Evolutionary conservation across 2,797 vertebrate species (phyloP).

Genomic region (Pseudochaenichthys georgianus): DNA sequence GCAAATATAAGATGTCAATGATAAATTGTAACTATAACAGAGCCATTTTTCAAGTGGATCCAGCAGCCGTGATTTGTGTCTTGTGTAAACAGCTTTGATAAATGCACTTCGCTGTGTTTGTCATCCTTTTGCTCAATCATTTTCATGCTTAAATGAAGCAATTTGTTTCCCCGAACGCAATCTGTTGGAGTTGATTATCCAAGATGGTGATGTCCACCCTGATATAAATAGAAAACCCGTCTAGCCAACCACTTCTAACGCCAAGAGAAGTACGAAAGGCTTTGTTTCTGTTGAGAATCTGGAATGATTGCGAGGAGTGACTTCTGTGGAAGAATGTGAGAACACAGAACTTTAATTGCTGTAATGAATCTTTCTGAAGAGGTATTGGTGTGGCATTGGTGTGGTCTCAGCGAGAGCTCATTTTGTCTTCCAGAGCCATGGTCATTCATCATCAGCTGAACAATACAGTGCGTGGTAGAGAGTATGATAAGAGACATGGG

Average conservation of each 20-base stretch:
- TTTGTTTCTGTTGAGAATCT: conserved; percentile 54
- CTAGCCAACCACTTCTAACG: conserved; percentile 65
- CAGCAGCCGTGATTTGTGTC: conserved; percentile 76
- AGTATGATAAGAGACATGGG: conserved; percentile 68
- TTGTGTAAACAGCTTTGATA: conserved; percentile 85
- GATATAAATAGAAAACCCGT: conserved; percentile 81
- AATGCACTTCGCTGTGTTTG: conserved; percentile 82
- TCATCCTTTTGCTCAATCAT: conserved; percentile 86
- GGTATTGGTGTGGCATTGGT: conserved; percentile 77
- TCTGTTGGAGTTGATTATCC: conserved; percentile 86
- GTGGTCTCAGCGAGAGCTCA: conserved; percentile 75
- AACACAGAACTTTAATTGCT: conserved; percentile 83
- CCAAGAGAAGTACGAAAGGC: conserved; percentile 40
- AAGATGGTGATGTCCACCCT: conserved; percentile 83
- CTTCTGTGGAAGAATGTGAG: conserved; percentile 69
- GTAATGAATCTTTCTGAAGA: conserved; percentile 86
- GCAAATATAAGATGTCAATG: conserved; percentile 75
- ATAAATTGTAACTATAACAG: conserved; percentile 78
- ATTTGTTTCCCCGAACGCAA: conserved; percentile 85
- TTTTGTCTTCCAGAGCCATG: conserved; percentile 65
- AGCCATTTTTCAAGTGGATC: conserved; percentile 77
- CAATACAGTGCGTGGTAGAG: conserved; percentile 66
- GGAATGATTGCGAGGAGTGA: conserved; percentile 58
- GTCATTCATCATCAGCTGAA: conserved; percentile 79
- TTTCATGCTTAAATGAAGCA: conserved; percentile 87